phyloP scores from a whole-genome alignment of 1,140 invertebrate species.

The Rhyzopertha dominica region DNA sequence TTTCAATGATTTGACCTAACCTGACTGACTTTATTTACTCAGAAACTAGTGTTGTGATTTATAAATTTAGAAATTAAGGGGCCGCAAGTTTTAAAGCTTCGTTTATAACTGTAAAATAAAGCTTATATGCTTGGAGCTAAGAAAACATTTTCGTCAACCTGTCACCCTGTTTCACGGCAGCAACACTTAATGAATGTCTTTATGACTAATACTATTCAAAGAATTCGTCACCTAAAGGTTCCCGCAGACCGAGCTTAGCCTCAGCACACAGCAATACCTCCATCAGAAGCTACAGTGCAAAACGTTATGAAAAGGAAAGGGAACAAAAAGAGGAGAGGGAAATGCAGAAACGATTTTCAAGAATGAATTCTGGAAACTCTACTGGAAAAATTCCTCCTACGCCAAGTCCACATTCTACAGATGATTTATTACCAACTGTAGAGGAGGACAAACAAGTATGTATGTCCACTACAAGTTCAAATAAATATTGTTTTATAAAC shows the following conservation, averaged over 20 bases:
- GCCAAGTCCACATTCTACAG: conserved; percentile 70
- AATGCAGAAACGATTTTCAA: conserved; percentile 65
- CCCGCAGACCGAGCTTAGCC: conserved; percentile 73
- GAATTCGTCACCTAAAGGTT: no score
- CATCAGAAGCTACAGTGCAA: conserved; percentile 70
- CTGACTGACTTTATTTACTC: no score
- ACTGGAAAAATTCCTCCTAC: conserved; percentile 53
- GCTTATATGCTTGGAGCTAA: no score
- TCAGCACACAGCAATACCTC: conserved; percentile 76
- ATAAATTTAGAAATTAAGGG: no score
- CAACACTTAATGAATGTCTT: no score
- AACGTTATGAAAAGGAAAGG: conserved; percentile 68
- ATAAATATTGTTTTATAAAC: conserved; percentile 1
- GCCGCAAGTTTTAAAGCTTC: no score
- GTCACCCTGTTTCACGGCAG: no score
- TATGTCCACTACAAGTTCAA: conserved; percentile 11
- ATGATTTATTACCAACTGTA: conserved; percentile 68
- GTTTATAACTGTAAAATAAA: no score
- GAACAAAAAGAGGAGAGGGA: conserved; percentile 71
- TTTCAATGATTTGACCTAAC: no score
- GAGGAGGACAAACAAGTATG: conserved; percentile 66
- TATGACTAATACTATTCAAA: no score
- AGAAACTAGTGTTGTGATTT: no score
- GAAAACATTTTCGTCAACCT: no score
- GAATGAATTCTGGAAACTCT: conserved; percentile 47